phyloP scores from a whole-genome alignment of 2,888 invertebrate species.

The Tholera decimalis region DNA sequence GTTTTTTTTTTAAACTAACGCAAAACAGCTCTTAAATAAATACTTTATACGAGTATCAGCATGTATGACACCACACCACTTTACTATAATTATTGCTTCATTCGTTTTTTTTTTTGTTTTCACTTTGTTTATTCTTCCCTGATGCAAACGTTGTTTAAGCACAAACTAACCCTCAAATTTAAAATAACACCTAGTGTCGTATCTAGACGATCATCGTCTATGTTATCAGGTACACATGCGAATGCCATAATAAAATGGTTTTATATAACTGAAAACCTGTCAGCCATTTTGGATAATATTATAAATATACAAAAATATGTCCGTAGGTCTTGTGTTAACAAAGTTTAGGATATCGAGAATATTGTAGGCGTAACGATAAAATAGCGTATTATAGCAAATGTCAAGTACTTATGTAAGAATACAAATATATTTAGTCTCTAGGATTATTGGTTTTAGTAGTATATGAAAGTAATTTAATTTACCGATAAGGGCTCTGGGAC shows the following conservation, averaged over 20 bases:
- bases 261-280: slow-evolving; percentile 65
- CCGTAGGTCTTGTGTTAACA: slow-evolving; percentile 41
- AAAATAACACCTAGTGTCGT: slow-evolving; percentile 23
- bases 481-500: background rate
- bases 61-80: too few species aligned
- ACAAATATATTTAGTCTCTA: slow-evolving; percentile 16
- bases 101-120: too few species aligned
- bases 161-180: slow-evolving; percentile 5
- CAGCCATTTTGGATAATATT: slow-evolving; percentile 52
- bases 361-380: slow-evolving; percentile 19
- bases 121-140: background rate
- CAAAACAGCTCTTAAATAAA: too few species aligned
- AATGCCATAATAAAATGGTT: slow-evolving; percentile 72
- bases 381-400: slow-evolving; percentile 15
- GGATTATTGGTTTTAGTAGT: slow-evolving; percentile 22
- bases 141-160: slow-evolving; percentile 19
- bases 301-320: slow-evolving; percentile 58
- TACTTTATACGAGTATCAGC: too few species aligned
- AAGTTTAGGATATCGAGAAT: slow-evolving; percentile 27
- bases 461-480: slow-evolving; percentile 19
- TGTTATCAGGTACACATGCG: slow-evolving; percentile 62
- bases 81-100: too few species aligned
- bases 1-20: too few species aligned
- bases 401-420: slow-evolving; percentile 3
- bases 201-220: slow-evolving; percentile 61